phyloP scores from a whole-genome alignment of 2,113 vertebrate genomes.

The Kobus ellipsiprymnus region DNA sequence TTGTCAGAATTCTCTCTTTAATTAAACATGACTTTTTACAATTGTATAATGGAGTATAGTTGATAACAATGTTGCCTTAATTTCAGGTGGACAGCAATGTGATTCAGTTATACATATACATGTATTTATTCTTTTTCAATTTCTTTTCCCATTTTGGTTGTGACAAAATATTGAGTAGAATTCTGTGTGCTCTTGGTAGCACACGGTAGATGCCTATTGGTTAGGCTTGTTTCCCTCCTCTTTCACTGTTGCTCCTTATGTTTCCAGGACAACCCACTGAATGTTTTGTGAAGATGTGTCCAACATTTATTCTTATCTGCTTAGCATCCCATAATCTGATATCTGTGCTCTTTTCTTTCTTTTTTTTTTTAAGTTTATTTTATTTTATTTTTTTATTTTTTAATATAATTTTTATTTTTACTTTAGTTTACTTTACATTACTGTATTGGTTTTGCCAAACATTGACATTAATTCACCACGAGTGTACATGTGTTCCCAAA shows the following conservation, averaged over 20 bases:
- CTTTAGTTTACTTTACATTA: no score
- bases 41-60: not conserved
- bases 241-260: not conserved
- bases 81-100: not conserved
- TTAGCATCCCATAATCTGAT: not conserved
- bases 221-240: not conserved
- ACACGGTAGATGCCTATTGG: not conserved
- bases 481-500: no score
- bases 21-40: not conserved
- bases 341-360: conserved; percentile 36
- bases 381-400: no score
- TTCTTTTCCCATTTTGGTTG: not conserved
- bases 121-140: not conserved
- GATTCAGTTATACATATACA: not conserved
- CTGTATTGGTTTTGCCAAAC: no score
- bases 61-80: not conserved
- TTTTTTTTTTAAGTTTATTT: no score
- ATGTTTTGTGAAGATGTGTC: not conserved
- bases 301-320: not conserved
- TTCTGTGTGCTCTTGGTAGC: not conserved
- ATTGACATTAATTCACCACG: no score
- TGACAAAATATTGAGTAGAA: not conserved
- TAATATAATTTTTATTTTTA: no score
- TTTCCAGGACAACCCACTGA: not conserved
- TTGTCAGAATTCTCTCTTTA: not conserved